Conservation (phyloP, 2,888 invertebrate genomes). For the Apodemia mormo region DNA sequence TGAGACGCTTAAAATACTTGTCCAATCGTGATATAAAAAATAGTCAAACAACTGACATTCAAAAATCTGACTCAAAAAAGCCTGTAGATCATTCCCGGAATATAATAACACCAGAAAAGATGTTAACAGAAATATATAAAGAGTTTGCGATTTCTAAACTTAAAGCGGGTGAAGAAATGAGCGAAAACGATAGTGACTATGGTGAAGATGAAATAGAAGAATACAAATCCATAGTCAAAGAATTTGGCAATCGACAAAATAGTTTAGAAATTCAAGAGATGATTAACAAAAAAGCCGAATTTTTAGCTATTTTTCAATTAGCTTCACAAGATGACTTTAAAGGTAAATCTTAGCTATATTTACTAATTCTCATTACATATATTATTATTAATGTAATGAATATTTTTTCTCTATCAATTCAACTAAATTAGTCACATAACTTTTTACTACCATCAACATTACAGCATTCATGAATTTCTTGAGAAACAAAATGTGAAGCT, state of each 20-base stretch:
- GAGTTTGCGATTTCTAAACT: slow-evolving; percentile 59
- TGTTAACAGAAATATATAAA: slow-evolving; percentile 64
- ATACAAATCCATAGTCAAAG: slow-evolving; percentile 79
- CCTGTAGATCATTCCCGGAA: slow-evolving; percentile 45
- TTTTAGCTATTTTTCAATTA: slow-evolving; percentile 83
- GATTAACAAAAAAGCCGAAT: slow-evolving; percentile 76
- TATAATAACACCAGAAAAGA: slow-evolving; percentile 67
- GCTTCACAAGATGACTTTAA: slow-evolving; percentile 83
- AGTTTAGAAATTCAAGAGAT: slow-evolving; percentile 52
- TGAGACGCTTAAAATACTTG: slow-evolving; percentile 67
- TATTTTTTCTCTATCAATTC: too few species aligned
- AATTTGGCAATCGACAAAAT: slow-evolving; percentile 42
- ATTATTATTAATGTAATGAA: too few species aligned
- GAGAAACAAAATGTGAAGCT: too few species aligned
- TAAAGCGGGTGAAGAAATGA: slow-evolving; percentile 57
- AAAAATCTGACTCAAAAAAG: slow-evolving; percentile 49
- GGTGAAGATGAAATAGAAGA: slow-evolving; percentile 75
- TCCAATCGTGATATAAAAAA: slow-evolving; percentile 51
- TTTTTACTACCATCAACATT: too few species aligned
- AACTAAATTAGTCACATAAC: too few species aligned
- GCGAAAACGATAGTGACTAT: slow-evolving; percentile 73
- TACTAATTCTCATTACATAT: background rate
- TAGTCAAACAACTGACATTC: slow-evolving; percentile 42
- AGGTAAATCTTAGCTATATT: slow-evolving; percentile 62
- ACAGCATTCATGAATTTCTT: too few species aligned